phyloP scores from a whole-genome alignment of 2,888 invertebrate genomes.

The Ypsolopha scabrella region DNA sequence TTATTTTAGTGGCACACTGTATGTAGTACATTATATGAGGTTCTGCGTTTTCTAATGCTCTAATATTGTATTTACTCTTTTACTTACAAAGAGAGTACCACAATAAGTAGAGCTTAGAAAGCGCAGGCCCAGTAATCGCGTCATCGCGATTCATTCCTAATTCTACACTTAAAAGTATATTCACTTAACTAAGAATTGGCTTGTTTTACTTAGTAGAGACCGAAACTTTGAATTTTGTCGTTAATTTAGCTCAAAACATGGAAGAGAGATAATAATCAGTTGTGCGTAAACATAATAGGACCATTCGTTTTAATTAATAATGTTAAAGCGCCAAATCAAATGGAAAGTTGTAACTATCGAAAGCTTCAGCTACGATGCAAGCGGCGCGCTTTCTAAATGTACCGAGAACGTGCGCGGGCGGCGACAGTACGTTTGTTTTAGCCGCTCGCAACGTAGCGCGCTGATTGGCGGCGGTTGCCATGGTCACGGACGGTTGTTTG shows the following conservation, averaged over 20 bases:
- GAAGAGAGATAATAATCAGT: constrained; percentile 32
- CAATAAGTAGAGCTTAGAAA: not conserved
- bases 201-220: constrained; percentile 22
- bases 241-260: constrained; percentile 22
- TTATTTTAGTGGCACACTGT: constrained; percentile 26
- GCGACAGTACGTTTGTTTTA: no score
- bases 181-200: constrained; percentile 61
- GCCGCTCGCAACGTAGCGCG: no score
- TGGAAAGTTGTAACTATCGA: no score
- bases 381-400: no score
- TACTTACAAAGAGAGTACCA: not conserved
- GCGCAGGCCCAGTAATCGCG: not conserved
- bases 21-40: not conserved
- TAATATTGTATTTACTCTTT: not conserved
- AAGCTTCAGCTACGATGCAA: no score
- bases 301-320: not conserved
- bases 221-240: constrained; percentile 26
- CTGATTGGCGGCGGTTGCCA: no score
- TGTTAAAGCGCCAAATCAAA: not conserved
- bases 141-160: constrained; percentile 44
- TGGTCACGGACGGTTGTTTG: no score
- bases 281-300: constrained; percentile 17
- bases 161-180: constrained; percentile 54
- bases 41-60: not conserved
- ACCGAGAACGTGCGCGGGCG: no score